phyloP scores from a whole-genome alignment of 2,797 vertebrate species.

The Ptychobarbus kaznakovi region DNA sequence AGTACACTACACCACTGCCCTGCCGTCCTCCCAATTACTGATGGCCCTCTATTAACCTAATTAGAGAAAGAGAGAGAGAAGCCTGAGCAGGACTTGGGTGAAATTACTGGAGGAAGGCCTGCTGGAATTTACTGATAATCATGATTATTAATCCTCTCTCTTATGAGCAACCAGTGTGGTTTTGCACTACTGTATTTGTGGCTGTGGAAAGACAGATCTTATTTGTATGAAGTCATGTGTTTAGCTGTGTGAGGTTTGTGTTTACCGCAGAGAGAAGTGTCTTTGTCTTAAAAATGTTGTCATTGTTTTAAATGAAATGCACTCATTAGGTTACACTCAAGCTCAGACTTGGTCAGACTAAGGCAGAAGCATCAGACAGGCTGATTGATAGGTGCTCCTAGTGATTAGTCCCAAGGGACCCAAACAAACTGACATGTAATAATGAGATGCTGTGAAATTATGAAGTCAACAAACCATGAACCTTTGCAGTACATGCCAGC shows the following conservation, averaged over 20 bases:
- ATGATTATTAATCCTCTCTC: background rate
- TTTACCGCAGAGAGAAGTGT: background rate
- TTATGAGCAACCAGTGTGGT: background rate
- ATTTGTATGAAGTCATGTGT: background rate
- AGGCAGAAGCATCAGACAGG: slow-evolving; percentile 1
- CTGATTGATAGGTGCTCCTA: slow-evolving; percentile 42
- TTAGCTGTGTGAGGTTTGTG: background rate
- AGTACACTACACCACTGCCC: slow-evolving; percentile 45
- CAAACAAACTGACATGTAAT: slow-evolving; percentile 57
- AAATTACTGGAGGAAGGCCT: background rate
- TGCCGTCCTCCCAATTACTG: slow-evolving; percentile 67
- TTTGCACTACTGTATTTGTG: background rate
- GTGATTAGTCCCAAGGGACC: slow-evolving; percentile 55
- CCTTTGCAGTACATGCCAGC: background rate
- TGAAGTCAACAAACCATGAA: slow-evolving; percentile 16
- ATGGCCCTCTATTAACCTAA: slow-evolving; percentile 81
- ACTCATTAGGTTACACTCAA: slow-evolving; percentile 42
- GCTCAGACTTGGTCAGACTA: slow-evolving; percentile 13
- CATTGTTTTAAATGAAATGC: slow-evolving; percentile 49
- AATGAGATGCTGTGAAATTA: slow-evolving; percentile 64
- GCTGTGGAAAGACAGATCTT: background rate
- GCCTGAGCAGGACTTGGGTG: background rate
- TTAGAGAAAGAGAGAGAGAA: slow-evolving; percentile 65
- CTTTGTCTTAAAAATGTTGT: slow-evolving; percentile 16
- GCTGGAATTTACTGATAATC: background rate